Conservation (phyloP, 2,797 vertebrate genomes). For the Spea hammondii region DNA sequence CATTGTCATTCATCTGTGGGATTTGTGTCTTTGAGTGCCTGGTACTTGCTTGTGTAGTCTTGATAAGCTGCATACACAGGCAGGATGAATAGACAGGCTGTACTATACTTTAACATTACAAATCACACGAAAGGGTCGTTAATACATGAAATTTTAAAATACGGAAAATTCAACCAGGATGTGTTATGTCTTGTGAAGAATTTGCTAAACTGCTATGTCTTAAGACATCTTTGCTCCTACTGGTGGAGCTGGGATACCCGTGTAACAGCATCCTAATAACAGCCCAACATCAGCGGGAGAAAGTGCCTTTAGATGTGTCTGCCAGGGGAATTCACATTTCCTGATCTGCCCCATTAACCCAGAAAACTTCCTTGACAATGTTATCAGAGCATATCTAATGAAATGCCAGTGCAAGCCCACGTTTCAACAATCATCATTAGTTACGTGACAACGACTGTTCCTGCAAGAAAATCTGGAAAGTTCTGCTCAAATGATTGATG, state of each 20-base stretch:
- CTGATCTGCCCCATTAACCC: neutral
- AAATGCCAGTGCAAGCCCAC: neutral
- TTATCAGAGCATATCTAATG: slow-evolving; percentile 11
- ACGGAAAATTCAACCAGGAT: too few species aligned
- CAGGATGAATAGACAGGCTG: too few species aligned
- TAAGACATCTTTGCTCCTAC: neutral
- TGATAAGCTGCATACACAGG: too few species aligned
- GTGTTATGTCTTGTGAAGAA: too few species aligned
- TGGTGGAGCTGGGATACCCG: neutral
- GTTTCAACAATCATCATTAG: slow-evolving; percentile 8
- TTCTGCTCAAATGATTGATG: slow-evolving; percentile 23
- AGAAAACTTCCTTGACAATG: slow-evolving; percentile 13
- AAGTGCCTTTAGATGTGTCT: slow-evolving; percentile 1
- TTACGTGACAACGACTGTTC: slow-evolving; percentile 22
- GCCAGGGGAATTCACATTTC: slow-evolving; percentile 1
- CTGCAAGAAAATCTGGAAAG: neutral
- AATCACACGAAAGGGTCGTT: too few species aligned
- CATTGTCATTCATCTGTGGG: too few species aligned
- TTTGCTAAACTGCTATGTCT: too few species aligned
- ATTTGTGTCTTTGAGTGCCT: too few species aligned
- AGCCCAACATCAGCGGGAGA: slow-evolving; percentile 10
- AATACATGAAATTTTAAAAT: too few species aligned
- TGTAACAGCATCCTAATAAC: too few species aligned
- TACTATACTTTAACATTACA: too few species aligned
- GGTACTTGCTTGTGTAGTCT: too few species aligned